Evolutionary conservation across 2,888 invertebrate species (phyloP).

Genomic region (Archaeoteleia sp.): DNA sequence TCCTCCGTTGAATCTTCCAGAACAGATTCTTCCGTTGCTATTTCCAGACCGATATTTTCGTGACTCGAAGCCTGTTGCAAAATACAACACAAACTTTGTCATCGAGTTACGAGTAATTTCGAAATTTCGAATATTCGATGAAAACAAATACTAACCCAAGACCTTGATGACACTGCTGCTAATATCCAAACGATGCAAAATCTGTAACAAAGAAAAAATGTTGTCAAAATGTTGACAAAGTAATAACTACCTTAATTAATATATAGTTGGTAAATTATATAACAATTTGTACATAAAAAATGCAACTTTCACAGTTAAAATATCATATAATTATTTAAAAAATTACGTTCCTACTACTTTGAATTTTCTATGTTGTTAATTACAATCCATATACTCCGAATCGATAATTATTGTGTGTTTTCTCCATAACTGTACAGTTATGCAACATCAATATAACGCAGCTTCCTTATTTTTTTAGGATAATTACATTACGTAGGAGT

Average conservation of each 20-base stretch:
- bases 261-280: conserved; percentile 4
- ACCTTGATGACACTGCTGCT: conserved; percentile 59
- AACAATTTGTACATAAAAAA: no score
- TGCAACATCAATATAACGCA: no score
- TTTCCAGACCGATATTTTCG: conserved; percentile 63
- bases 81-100: background rate
- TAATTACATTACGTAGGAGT: no score
- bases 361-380: no score
- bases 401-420: no score
- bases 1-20: conserved; percentile 71
- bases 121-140: background rate
- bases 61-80: conserved; percentile 58
- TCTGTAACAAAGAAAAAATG: conserved; percentile 63
- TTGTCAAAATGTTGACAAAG: background rate
- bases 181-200: conserved; percentile 67
- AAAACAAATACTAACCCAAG: conserved; percentile 60
- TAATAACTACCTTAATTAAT: background rate
- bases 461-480: no score
- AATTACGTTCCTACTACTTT: no score
- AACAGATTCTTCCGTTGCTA: conserved; percentile 60
- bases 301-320: no score
- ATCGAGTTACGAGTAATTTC: background rate
- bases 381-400: no score
- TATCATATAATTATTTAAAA: no score
- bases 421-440: no score